A percentile compares a stretch with the other conserved stretches of the same genome.
Conservation (phyloP, 2,888 invertebrate species). For the Biston stratarius region DNA sequence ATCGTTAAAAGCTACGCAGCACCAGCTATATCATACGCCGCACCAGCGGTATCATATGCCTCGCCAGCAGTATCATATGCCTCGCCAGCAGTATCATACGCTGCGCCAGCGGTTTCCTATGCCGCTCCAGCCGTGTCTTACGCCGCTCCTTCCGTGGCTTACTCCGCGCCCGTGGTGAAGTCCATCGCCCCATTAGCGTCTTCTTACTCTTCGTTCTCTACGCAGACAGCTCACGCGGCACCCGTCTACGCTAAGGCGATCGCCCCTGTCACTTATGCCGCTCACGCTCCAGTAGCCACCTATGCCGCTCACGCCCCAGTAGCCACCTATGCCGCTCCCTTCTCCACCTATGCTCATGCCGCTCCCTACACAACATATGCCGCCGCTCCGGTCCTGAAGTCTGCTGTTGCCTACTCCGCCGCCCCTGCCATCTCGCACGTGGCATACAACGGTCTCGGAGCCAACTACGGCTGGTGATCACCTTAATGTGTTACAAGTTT, state of each 20-base stretch:
- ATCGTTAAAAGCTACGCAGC: slow-evolving; percentile 57
- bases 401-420: slow-evolving; percentile 84
- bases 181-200: slow-evolving; percentile 49
- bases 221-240: slow-evolving; percentile 51
- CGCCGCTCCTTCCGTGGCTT: slow-evolving; percentile 46
- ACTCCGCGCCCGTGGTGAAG: slow-evolving; percentile 54
- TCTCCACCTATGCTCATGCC: slow-evolving; percentile 58
- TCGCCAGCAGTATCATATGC: slow-evolving; percentile 56
- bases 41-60: slow-evolving; percentile 70
- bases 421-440: slow-evolving; percentile 88
- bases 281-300: slow-evolving; percentile 62
- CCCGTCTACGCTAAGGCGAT: slow-evolving; percentile 58
- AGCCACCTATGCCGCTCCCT: slow-evolving; percentile 57
- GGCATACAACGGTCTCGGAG: slow-evolving; percentile 88
- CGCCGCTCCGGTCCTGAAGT: slow-evolving; percentile 67
- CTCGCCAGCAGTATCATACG: slow-evolving; percentile 77
- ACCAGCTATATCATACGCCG: slow-evolving; percentile 52
- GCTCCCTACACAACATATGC: slow-evolving; percentile 57
- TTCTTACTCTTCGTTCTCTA: slow-evolving; percentile 50
- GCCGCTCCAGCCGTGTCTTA: slow-evolving; percentile 60
- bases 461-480: slow-evolving; percentile 88
- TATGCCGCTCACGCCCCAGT: slow-evolving; percentile 59
- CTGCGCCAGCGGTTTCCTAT: slow-evolving; percentile 55
- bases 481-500: slow-evolving; percentile 56
- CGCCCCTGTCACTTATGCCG: slow-evolving; percentile 57